Conservation (phyloP, 1,140 invertebrate genomes). For the Oncopodura yosiiana region DNA sequence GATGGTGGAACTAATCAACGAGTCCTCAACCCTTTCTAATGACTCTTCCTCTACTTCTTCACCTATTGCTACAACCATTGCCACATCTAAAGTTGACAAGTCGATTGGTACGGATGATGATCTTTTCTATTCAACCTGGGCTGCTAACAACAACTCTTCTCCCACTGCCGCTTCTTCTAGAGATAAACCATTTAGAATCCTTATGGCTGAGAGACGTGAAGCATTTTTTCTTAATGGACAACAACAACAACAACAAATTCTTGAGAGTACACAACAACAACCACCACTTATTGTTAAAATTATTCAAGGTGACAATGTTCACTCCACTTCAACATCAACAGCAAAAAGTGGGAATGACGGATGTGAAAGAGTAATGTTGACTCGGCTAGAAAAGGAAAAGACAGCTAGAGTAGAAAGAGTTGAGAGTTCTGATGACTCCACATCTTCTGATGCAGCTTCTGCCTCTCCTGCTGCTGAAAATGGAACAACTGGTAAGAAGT, state of each 20-base stretch:
- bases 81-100: conserved; percentile 22
- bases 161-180: conserved; percentile 1
- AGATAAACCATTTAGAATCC: conserved; percentile 1
- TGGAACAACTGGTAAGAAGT: no score
- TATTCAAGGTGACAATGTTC: conserved; percentile 14
- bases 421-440: conserved; percentile 31
- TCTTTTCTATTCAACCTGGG: neutral
- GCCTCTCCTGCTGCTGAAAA: conserved; percentile 29
- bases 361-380: conserved; percentile 18
- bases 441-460: conserved; percentile 30
- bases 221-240: conserved; percentile 22
- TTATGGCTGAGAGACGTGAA: conserved; percentile 25
- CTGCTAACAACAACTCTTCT: neutral
- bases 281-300: conserved; percentile 26
- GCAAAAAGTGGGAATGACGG: neutral
- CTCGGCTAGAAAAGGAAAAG: conserved; percentile 21
- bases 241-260: neutral
- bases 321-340: neutral
- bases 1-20: conserved; percentile 13
- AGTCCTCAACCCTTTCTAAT: neutral
- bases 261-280: neutral
- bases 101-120: conserved; percentile 24
- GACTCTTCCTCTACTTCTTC: neutral
- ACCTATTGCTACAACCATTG: neutral
- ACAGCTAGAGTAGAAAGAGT: conserved; percentile 24